Evolutionary conservation across 2,888 invertebrate species (phyloP).

Genomic region (Scaptomyza parva): DNA sequence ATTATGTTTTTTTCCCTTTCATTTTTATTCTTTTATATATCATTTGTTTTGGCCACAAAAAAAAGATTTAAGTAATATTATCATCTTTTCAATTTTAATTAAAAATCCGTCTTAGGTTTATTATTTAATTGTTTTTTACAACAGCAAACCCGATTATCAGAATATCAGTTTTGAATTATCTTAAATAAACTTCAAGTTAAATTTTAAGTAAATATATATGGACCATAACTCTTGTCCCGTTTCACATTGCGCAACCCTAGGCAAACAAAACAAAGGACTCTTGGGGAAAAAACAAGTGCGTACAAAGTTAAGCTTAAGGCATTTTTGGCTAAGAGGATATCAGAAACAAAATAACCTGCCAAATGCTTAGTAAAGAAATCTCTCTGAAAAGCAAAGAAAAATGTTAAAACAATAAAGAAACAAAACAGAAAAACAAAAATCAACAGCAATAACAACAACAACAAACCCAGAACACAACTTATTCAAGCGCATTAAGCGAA

Average conservation of each 20-base stretch:
- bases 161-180: background rate
- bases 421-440: conserved; percentile 35
- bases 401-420: conserved; percentile 62
- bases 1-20: too few relatives aligned
- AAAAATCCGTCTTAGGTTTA: too few relatives aligned
- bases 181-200: background rate
- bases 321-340: conserved; percentile 54
- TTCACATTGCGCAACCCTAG: conserved; percentile 7
- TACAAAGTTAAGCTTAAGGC: conserved; percentile 44
- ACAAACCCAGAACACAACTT: conserved; percentile 51
- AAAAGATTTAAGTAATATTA: too few relatives aligned
- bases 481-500: conserved; percentile 74
- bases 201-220: conserved; percentile 6
- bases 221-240: conserved; percentile 2
- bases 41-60: too few relatives aligned
- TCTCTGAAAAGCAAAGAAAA: conserved; percentile 36
- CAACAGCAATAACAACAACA: conserved; percentile 13
- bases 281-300: conserved; percentile 8
- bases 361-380: conserved; percentile 42
- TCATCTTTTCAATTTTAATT: too few relatives aligned
- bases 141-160: background rate
- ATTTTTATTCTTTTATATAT: too few relatives aligned
- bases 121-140: background rate
- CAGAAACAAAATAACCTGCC: conserved; percentile 51
- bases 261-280: conserved; percentile 4